These are phyloP conservation scores for Acanthochromis polyacanthus DNA, from an alignment of 2,113 vertebrate species.

Conservation along the genomic window DNA sequence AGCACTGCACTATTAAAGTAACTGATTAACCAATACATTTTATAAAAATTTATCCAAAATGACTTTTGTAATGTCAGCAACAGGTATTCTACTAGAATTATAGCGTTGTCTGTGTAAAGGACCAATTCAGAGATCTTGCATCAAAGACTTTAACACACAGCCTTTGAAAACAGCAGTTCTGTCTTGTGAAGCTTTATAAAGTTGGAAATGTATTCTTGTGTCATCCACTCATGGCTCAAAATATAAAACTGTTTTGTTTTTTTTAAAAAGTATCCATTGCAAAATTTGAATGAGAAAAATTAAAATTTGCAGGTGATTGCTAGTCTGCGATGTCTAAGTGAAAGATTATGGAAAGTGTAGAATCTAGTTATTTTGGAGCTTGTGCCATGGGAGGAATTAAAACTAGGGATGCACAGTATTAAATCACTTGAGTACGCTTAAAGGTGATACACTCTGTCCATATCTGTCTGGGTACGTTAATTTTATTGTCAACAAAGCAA, in stretches of 20 bases:
- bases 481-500: not conserved
- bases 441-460: not conserved
- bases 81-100: too few relatives aligned
- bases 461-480: not conserved
- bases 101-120: too few relatives aligned
- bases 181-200: too few relatives aligned
- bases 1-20: not conserved
- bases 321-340: not conserved
- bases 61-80: too few relatives aligned
- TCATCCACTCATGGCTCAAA: not conserved
- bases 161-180: too few relatives aligned
- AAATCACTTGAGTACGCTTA: not conserved
- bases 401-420: not conserved
- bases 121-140: too few relatives aligned
- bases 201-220: not conserved
- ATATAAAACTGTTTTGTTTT: not conserved
- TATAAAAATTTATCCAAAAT: too few relatives aligned
- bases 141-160: too few relatives aligned
- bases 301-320: not conserved
- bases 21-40: too few relatives aligned
- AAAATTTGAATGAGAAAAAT: not conserved
- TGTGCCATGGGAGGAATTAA: not conserved
- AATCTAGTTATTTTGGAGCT: not conserved
- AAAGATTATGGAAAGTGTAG: not conserved
- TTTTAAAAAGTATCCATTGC: not conserved